Percentiles rank a stretch among this genome's conserved stretches.
phyloP scores from a whole-genome alignment of 2,113 vertebrate species.

The Atrichornis clamosus region DNA sequence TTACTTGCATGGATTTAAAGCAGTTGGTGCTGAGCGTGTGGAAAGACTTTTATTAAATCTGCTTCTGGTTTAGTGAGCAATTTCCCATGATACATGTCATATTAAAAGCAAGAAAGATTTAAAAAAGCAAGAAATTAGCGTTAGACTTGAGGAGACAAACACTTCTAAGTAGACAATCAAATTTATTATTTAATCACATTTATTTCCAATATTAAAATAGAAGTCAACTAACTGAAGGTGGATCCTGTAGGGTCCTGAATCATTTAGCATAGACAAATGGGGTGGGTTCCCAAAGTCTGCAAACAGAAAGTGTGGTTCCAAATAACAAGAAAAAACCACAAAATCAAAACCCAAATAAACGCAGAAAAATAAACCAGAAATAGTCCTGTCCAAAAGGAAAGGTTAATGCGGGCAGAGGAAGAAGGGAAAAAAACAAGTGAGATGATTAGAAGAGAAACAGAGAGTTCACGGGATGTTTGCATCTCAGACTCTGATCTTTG shows the following conservation, averaged over 20 bases:
- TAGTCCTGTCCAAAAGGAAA: neutral
- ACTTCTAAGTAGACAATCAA: neutral
- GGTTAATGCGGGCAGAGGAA: neutral
- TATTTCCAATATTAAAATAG: neutral
- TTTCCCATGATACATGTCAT: neutral
- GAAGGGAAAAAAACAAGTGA: neutral
- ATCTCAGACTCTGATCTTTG: neutral
- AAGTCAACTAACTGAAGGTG: neutral
- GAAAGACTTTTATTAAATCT: constrained; percentile 6
- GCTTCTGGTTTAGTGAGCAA: neutral
- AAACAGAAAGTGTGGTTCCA: neutral
- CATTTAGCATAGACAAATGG: neutral
- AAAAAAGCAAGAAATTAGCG: neutral
- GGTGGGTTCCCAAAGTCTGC: neutral
- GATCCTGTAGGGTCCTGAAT: neutral
- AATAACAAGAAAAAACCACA: neutral
- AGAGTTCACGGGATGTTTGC: neutral
- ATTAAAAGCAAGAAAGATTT: neutral
- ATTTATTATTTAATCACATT: neutral
- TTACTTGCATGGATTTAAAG: neutral
- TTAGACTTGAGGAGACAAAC: neutral
- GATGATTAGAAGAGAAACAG: neutral
- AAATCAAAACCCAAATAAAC: neutral
- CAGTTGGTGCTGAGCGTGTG: neutral
- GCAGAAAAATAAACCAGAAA: neutral